Conservation (phyloP, 2,888 invertebrate genomes). For the Polylopha cassiicola region DNA sequence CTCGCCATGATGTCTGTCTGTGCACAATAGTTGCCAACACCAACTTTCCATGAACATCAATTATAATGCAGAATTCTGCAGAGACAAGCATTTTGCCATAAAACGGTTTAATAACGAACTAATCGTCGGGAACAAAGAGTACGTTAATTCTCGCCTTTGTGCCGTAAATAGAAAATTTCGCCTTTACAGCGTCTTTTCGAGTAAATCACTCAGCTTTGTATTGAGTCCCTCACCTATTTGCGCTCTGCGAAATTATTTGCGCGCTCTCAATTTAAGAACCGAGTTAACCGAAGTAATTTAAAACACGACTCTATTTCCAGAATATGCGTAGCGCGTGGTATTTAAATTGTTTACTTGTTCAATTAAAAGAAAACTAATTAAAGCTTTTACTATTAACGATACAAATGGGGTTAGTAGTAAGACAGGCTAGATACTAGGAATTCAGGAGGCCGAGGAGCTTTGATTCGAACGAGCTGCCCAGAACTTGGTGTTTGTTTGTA, state of each 20-base stretch:
- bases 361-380: constrained; percentile 17
- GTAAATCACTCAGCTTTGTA: constrained; percentile 66
- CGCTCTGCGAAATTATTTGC: too few species aligned
- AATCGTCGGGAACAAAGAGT: constrained; percentile 66
- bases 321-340: too few species aligned
- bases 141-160: constrained; percentile 72
- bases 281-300: too few species aligned
- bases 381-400: constrained; percentile 14
- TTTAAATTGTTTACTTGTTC: too few species aligned
- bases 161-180: constrained; percentile 68
- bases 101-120: constrained; percentile 72
- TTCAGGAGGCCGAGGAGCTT: constrained; percentile 58
- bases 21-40: too few species aligned
- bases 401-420: constrained; percentile 11
- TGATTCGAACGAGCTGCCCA: constrained; percentile 66
- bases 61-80: too few species aligned
- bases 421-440: constrained; percentile 51
- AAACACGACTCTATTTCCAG: too few species aligned
- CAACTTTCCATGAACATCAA: too few species aligned
- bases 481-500: constrained; percentile 74
- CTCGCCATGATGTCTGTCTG: too few species aligned
- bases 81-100: constrained; percentile 44
- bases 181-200: constrained; percentile 66
- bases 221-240: constrained; percentile 34
- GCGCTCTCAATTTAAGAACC: too few species aligned